Evolutionary conservation across 2,797 vertebrate species (phyloP).

Genomic region (Poecilia gillii): DNA sequence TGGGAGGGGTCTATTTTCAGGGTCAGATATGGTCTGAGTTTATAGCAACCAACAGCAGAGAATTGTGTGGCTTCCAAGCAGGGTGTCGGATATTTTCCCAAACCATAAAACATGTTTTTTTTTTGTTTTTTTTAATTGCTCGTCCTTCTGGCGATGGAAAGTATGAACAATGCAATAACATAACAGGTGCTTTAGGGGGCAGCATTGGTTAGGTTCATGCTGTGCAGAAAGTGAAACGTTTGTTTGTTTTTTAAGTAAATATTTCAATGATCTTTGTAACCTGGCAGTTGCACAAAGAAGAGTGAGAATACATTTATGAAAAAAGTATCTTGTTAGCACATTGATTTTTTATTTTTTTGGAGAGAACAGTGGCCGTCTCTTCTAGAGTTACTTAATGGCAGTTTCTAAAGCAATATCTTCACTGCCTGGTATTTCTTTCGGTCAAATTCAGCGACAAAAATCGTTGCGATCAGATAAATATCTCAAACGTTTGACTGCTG

Average conservation of each 20-base stretch:
- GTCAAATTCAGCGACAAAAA: slow-evolving; percentile 12
- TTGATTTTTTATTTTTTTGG: slow-evolving; percentile 4
- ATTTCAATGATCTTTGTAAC: background rate
- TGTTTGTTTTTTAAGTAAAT: slow-evolving; percentile 1
- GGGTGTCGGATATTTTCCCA: slow-evolving; percentile 1
- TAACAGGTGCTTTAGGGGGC: slow-evolving; percentile 63
- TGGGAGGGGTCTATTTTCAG: slow-evolving; percentile 12
- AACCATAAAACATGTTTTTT: slow-evolving; percentile 1
- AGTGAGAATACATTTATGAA: background rate
- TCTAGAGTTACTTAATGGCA: background rate
- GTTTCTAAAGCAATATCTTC: slow-evolving; percentile 43
- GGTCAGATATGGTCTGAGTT: slow-evolving; percentile 16
- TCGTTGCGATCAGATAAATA: slow-evolving; percentile 39
- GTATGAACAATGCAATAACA: slow-evolving; percentile 67
- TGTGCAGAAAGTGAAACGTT: slow-evolving; percentile 22
- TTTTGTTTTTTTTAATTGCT: background rate
- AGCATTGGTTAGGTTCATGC: slow-evolving; percentile 45
- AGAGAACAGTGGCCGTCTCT: background rate
- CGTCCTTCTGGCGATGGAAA: slow-evolving; percentile 20
- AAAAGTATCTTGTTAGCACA: background rate
- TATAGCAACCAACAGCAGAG: slow-evolving; percentile 18
- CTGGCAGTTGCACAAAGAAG: background rate
- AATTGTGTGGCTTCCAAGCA: slow-evolving; percentile 10
- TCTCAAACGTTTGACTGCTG: background rate
- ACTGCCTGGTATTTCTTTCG: slow-evolving; percentile 27